These are phyloP conservation scores for Drepanosiphum platanoidis DNA, from an alignment of 2,888 invertebrate genomes.

Conservation along the genomic window DNA sequence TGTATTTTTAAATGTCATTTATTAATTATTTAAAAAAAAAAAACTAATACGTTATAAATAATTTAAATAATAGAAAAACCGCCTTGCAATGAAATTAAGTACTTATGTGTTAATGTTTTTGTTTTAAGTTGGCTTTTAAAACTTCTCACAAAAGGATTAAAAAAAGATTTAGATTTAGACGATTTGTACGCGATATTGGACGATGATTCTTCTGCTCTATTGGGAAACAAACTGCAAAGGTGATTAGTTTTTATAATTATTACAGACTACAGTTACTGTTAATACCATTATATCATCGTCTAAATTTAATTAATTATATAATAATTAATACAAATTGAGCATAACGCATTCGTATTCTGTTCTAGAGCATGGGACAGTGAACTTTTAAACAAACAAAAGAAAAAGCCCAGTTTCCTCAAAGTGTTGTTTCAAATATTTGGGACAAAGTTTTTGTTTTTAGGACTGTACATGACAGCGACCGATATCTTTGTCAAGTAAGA, in stretches of 20 bases:
- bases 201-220: conserved; percentile 75
- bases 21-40: too few relatives aligned
- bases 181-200: conserved; percentile 79
- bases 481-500: conserved; percentile 73
- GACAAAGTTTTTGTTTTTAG: conserved; percentile 72
- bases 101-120: not conserved
- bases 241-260: too few relatives aligned
- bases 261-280: too few relatives aligned
- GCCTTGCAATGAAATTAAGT: not conserved
- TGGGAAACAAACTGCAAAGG: conserved; percentile 77
- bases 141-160: conserved; percentile 79
- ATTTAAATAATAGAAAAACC: not conserved
- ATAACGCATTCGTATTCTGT: too few relatives aligned
- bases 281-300: too few relatives aligned
- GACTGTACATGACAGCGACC: conserved; percentile 73
- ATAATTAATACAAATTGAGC: too few relatives aligned
- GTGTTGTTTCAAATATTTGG: conserved; percentile 75
- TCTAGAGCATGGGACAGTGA: conserved; percentile 73
- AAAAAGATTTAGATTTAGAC: conserved; percentile 76
- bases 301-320: too few relatives aligned
- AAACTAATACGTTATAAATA: too few relatives aligned
- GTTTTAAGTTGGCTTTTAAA: conserved; percentile 76
- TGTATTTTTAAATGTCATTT: too few relatives aligned
- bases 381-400: conserved; percentile 69
- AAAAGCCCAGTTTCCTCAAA: conserved; percentile 72